Evolutionary conservation across 2,113 vertebrate species (phyloP).

Genomic region (Struthidea cinerea): DNA sequence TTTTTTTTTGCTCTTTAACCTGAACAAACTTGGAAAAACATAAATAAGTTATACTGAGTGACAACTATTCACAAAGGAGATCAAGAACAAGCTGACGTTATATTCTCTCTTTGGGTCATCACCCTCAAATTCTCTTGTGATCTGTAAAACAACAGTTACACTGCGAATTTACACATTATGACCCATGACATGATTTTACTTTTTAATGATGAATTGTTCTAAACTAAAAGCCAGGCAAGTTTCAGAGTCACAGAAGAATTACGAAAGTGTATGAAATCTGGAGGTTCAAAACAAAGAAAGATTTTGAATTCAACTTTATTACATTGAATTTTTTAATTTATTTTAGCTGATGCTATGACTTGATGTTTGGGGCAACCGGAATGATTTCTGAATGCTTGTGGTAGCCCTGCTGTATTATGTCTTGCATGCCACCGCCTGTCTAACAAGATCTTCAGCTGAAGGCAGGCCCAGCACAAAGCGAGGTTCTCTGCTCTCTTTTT

Average conservation of each 20-base stretch:
- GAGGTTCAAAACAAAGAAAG: neutral
- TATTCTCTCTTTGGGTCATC: neutral
- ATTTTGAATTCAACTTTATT: neutral
- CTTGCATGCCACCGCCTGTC: rapidly evolving
- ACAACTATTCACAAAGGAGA: neutral
- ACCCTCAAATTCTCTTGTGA: neutral
- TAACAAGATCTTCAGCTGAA: neutral
- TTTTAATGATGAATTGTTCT: neutral
- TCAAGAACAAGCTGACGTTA: neutral
- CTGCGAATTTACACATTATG: neutral
- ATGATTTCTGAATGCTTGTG: neutral
- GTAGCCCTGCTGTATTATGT: neutral
- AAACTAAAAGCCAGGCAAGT: neutral
- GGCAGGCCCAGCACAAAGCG: neutral
- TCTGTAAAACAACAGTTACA: neutral
- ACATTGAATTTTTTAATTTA: neutral
- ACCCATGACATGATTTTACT: neutral
- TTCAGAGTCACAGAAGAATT: neutral
- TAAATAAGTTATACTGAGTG: neutral
- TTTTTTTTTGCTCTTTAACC: neutral
- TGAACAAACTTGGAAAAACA: neutral
- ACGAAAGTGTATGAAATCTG: neutral
- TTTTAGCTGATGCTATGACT: neutral
- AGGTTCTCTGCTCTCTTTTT: neutral
- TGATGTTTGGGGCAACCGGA: neutral